A percentile compares a stretch with the other conserved stretches of the same genome.
phyloP scores from a whole-genome alignment of 2,113 vertebrate species.

The Stigmatopora argus region DNA sequence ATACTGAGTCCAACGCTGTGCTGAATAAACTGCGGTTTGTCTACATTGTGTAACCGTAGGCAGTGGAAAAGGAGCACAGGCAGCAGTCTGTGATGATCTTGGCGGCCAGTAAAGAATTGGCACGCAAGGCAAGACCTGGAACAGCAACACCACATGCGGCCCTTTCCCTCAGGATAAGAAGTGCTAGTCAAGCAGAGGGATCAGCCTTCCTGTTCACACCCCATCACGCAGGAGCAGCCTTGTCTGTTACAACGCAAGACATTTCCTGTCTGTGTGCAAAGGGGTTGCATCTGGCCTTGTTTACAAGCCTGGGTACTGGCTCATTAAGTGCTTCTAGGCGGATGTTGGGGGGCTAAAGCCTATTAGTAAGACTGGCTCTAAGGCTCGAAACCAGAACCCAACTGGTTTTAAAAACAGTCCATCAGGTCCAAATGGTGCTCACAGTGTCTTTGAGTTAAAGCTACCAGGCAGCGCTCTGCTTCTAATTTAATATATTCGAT shows the following conservation, averaged over 20 bases:
- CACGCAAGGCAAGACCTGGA: conserved; percentile 44
- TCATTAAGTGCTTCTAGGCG: conserved; percentile 56
- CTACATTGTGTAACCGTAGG: conserved; percentile 68
- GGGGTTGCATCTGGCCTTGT: conserved; percentile 66
- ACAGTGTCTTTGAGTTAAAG: conserved; percentile 4
- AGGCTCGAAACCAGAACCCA: conserved; percentile 61
- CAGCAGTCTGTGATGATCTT: conserved; percentile 65
- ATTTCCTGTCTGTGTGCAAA: conserved; percentile 67
- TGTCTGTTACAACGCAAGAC: conserved; percentile 62
- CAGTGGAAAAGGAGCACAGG: conserved; percentile 61
- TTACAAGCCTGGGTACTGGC: conserved; percentile 56
- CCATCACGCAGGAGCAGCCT: conserved; percentile 50
- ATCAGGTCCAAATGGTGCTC: conserved; percentile 24
- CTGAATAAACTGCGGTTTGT: conserved; percentile 71
- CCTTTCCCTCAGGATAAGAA: conserved; percentile 59
- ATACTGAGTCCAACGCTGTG: conserved; percentile 57
- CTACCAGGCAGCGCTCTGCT: background rate
- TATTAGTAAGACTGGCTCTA: conserved; percentile 48
- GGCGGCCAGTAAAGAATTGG: conserved; percentile 60
- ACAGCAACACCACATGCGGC: conserved; percentile 54
- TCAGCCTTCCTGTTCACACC: conserved; percentile 68
- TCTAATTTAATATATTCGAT: conserved; percentile 5
- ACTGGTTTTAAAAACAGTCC: conserved; percentile 46
- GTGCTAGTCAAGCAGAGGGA: conserved; percentile 50
- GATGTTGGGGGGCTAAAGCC: conserved; percentile 50